Percentiles rank a stretch among this genome's conserved stretches.
Evolutionary conservation across 2,113 vertebrate genomes (phyloP).

Genomic region (Phainopepla nitens): DNA sequence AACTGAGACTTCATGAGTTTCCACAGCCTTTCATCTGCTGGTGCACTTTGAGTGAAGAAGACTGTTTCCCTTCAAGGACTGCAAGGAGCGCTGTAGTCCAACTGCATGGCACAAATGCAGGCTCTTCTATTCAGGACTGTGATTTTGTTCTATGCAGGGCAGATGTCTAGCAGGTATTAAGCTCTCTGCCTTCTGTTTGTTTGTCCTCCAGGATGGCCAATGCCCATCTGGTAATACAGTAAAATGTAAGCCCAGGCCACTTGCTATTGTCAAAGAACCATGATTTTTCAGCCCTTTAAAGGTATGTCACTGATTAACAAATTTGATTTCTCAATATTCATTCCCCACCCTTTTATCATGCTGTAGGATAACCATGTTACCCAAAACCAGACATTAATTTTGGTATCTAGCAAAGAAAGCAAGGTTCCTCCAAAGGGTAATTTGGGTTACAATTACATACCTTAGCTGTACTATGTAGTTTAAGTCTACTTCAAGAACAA

Average conservation of each 20-base stretch:
- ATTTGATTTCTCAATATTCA: neutral
- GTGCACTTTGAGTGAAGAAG: neutral
- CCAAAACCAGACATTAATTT: neutral
- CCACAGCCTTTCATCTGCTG: neutral
- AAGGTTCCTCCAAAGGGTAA: neutral
- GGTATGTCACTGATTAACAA: neutral
- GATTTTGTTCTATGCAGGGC: neutral
- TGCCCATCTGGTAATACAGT: neutral
- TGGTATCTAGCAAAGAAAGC: neutral
- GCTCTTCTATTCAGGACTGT: neutral
- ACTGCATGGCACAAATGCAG: neutral
- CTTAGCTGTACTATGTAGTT: neutral
- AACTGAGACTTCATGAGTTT: neutral
- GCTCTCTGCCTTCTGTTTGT: neutral
- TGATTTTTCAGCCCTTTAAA: neutral
- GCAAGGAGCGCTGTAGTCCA: neutral
- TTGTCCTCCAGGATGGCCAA: neutral
- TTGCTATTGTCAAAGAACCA: neutral
- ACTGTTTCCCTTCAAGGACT: neutral
- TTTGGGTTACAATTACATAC: neutral
- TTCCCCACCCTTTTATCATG: neutral
- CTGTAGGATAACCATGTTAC: neutral
- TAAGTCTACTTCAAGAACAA: neutral
- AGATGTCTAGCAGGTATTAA: neutral
- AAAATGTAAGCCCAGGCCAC: neutral